Percentiles rank a stretch among this genome's conserved stretches.
Evolutionary conservation across 2,113 vertebrate genomes (phyloP).

Genomic region (Balaeniceps rex): DNA sequence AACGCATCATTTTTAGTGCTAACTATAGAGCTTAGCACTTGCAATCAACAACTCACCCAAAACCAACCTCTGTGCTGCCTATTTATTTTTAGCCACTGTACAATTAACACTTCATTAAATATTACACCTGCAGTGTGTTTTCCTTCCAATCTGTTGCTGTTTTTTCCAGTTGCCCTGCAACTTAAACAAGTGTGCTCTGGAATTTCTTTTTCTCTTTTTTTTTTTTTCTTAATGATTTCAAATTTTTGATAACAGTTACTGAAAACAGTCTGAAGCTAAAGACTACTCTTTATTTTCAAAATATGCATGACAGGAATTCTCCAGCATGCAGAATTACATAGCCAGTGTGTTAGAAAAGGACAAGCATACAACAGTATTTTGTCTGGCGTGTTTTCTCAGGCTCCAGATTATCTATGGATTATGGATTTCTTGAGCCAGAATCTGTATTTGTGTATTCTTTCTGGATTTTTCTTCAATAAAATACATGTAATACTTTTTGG

Average conservation of each 20-base stretch:
- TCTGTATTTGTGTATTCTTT: not conserved
- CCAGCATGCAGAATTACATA: not conserved
- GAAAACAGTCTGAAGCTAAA: not conserved
- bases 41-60: conserved; percentile 18
- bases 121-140: conserved; percentile 1
- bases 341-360: not conserved
- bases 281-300: not conserved
- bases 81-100: conserved; percentile 31
- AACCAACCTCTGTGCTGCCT: not conserved
- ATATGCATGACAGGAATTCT: not conserved
- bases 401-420: not conserved
- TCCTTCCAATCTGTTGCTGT: not conserved
- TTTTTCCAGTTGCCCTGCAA: not conserved
- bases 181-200: not conserved
- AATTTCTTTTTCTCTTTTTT: not conserved
- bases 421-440: not conserved
- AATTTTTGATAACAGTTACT: not conserved
- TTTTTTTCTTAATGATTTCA: not conserved
- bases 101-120: conserved; percentile 36
- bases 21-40: conserved; percentile 7
- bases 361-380: not conserved
- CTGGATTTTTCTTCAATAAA: not conserved
- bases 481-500: not conserved
- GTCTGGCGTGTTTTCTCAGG: not conserved
- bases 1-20: not conserved